These are phyloP conservation scores for Calliphora vomitoria DNA, from an alignment of 2,888 invertebrate species.

Conservation along the genomic window DNA sequence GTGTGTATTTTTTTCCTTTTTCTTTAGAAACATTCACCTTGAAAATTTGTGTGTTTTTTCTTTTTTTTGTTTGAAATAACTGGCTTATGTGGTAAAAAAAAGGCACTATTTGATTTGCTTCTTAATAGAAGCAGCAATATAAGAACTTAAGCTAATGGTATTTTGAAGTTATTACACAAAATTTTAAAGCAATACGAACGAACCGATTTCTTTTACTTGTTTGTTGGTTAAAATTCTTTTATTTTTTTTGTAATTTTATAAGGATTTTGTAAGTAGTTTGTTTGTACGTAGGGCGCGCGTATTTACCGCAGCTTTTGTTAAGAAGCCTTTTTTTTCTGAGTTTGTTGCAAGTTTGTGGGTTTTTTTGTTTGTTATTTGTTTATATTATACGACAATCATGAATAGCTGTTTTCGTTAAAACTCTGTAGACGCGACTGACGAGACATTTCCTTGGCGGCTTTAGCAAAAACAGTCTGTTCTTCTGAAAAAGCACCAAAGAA, in stretches of 20 bases:
- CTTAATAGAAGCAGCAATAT: neutral
- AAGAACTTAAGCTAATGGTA: constrained; percentile 39
- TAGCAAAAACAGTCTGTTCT: constrained; percentile 69
- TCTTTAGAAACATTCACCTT: constrained; percentile 66
- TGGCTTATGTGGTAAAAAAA: constrained; percentile 43
- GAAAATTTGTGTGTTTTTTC: constrained; percentile 49
- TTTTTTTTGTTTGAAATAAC: constrained; percentile 1
- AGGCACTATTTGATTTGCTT: constrained; percentile 49
- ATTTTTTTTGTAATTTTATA: neutral
- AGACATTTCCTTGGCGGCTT: constrained; percentile 79
- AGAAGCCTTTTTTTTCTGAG: constrained; percentile 28
- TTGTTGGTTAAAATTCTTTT: too few relatives aligned
- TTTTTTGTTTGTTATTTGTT: constrained; percentile 54
- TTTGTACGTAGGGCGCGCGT: constrained; percentile 52
- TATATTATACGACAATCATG: constrained; percentile 64
- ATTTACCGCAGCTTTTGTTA: constrained; percentile 43
- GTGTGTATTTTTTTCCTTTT: constrained; percentile 5
- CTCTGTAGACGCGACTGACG: constrained; percentile 84
- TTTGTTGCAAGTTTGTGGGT: constrained; percentile 41
- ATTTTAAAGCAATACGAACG: too few relatives aligned
- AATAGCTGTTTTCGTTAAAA: constrained; percentile 83
- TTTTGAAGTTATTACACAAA: too few relatives aligned
- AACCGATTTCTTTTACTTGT: too few relatives aligned
- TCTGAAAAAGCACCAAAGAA: constrained; percentile 72
- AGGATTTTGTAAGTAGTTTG: constrained; percentile 41